Evolutionary conservation across 2,888 invertebrate genomes (phyloP).

Genomic region (Brenthis hecate): DNA sequence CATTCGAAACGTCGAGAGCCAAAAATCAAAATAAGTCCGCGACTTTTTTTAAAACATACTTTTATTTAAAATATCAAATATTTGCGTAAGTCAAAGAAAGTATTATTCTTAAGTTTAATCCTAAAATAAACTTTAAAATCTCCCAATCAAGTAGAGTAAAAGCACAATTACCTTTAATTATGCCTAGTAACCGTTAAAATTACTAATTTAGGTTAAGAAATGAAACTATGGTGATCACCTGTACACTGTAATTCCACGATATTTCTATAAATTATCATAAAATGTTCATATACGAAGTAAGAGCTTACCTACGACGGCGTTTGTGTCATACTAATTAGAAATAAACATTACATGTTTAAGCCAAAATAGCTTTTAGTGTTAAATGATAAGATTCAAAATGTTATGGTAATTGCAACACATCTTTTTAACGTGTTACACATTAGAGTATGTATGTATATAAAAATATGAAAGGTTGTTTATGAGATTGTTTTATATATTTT

Average conservation of each 20-base stretch:
- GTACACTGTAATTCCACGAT: slow-evolving; percentile 1
- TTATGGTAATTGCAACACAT: background rate
- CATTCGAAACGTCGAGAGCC: too few species aligned
- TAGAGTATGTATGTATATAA: slow-evolving; percentile 7
- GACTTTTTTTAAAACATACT: too few species aligned
- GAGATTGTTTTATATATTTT: background rate
- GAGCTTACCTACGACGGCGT: slow-evolving; percentile 15
- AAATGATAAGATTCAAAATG: background rate
- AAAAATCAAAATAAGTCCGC: too few species aligned
- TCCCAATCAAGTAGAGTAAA: too few species aligned
- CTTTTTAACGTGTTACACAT: slow-evolving; percentile 13
- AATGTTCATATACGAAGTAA: slow-evolving; percentile 12
- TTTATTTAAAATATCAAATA: too few species aligned
- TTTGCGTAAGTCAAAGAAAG: too few species aligned
- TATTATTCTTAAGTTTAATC: too few species aligned
- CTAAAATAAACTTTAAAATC: too few species aligned
- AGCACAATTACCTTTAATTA: too few species aligned
- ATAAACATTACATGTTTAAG: slow-evolving; percentile 18
- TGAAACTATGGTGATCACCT: background rate
- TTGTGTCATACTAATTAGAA: slow-evolving; percentile 25
- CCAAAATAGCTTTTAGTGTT: slow-evolving; percentile 1
- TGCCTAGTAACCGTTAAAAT: too few species aligned
- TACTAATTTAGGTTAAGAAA: background rate
- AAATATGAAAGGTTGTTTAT: slow-evolving; percentile 3
- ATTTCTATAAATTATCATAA: slow-evolving; percentile 18